Evolutionary conservation across 2,888 invertebrate species (phyloP), one percentile per base, ranked within the genome.

Genomic region (Spatulosminthurus flaviceps): DNA sequence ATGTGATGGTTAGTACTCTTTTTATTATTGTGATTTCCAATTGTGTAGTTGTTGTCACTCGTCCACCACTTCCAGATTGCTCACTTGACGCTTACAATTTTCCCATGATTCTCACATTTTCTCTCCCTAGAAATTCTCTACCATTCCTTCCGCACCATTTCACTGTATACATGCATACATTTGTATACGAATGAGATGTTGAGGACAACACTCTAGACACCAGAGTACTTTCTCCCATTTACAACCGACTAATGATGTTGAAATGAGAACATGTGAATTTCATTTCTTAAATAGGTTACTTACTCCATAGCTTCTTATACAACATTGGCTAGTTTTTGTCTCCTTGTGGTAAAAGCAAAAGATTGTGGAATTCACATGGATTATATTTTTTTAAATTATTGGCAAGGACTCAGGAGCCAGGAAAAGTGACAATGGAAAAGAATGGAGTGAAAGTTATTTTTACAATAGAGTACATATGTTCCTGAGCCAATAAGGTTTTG

Each of bases 251-350:
- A 64, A 64, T 64, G 24, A 1, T 24, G 4, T 1, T 22, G 64
- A 24, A 64, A 64, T 64, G 64, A 64, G 64, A 2, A 64, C 26
- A 64, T 64, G 24, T 64, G 64, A 64, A 64, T 64, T 64, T 24
- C 64, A 19, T 64, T 64, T 9, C 24, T 26, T 64, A 9, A 64
- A 64, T 64, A 9, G 26, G 24, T 4, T 22, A 22, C 26, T 64
- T 64, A 24, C 7, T 64, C 26, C 4, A 9, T 24, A 22, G 64
- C 24, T 24, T 16, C 51, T 4, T n/a, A 13, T 19, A 19, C 51
- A 51, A n/a, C n/a, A n/a, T n/a, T n/a, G n/a, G n/a, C n/a, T n/a
- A n/a, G n/a, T n/a, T 34, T 34, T 34, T 34, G 9, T 34, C 34
- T 34, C 5, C 5, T 22, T 66, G 24, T 66, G 24, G n/a, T 66